Evolutionary conservation across 1,140 invertebrate genomes (phyloP), one percentile per base, ranked within the genome.

Genomic region (Heliconius hewitsoni): DNA sequence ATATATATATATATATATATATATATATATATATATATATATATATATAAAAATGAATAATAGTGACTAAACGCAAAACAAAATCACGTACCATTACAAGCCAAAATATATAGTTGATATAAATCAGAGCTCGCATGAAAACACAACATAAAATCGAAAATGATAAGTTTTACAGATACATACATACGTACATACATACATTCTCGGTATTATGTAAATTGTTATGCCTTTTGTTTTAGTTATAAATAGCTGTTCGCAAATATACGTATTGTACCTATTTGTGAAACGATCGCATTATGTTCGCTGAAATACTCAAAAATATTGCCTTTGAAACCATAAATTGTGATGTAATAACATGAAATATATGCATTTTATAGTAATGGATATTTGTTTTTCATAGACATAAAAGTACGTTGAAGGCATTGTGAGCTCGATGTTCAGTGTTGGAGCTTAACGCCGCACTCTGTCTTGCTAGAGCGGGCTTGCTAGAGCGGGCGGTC

Each of bases 111-210:
- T 66, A 66, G 60, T 66, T 11, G 11, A 66, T 27, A 66, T 66
- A 66, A 66, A 66, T 66, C 60, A 66, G 60, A 30, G 23, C 13
- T 66, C 60, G 60, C 60, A 66, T 66, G 60, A 66, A 66, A 66
- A 27, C 60, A 9, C 3, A 66, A 66, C 60, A 66, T 66, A 66
- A 66, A 66, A 66, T 66, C 60, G 27, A 66, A 66, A 66, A 66
- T 66, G 60, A 66, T 66, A 66, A 66, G 23, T 66, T 66, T 66
- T 66, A 66, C 60, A 11, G n/a, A 60, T 60, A 60, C n/a, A 11
- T 23, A n/a, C 8, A 52, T 57, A 23, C n/a, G 23, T 60, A 46
- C 60, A 16, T 27, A 66, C 60, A 66, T 66, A 66, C 60, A 23
- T 6, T 11, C 60, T 13, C 50, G 18, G 16, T 52, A 52, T 66